Evolutionary conservation across 2,888 invertebrate species (phyloP).

Genomic region (Lasiommata megera): DNA sequence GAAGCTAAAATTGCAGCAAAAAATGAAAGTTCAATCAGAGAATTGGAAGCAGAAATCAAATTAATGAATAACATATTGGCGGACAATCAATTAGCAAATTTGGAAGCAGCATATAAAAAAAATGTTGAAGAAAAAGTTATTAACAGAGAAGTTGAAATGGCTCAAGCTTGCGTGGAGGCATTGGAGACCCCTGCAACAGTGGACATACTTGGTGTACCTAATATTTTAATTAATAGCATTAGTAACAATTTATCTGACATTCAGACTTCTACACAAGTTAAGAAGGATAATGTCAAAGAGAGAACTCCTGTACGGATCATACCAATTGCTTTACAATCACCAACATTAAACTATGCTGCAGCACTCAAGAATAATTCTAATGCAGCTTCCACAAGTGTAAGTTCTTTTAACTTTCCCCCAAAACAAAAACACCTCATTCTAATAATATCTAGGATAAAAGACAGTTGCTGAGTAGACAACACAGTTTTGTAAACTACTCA

Average conservation of each 20-base stretch:
- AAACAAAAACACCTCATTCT: no score
- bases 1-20: conserved; percentile 68
- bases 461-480: no score
- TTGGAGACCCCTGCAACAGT: conserved; percentile 54
- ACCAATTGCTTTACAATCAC: conserved; percentile 44
- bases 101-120: conserved; percentile 53
- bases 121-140: conserved; percentile 53
- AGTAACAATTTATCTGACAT: conserved; percentile 44
- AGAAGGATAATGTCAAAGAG: conserved; percentile 47
- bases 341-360: conserved; percentile 62
- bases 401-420: conserved; percentile 31
- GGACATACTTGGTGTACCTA: conserved; percentile 57
- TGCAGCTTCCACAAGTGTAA: conserved; percentile 62
- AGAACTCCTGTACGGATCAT: conserved; percentile 48
- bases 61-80: conserved; percentile 68
- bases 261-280: conserved; percentile 44
- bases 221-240: conserved; percentile 49
- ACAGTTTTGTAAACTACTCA: no score
- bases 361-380: conserved; percentile 57
- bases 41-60: conserved; percentile 70
- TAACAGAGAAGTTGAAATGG: conserved; percentile 64
- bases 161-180: conserved; percentile 64
- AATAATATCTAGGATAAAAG: no score
- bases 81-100: conserved; percentile 61
- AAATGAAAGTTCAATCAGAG: conserved; percentile 64